Conservation (phyloP, 2,888 invertebrate genomes). For the Apamea anceps region DNA sequence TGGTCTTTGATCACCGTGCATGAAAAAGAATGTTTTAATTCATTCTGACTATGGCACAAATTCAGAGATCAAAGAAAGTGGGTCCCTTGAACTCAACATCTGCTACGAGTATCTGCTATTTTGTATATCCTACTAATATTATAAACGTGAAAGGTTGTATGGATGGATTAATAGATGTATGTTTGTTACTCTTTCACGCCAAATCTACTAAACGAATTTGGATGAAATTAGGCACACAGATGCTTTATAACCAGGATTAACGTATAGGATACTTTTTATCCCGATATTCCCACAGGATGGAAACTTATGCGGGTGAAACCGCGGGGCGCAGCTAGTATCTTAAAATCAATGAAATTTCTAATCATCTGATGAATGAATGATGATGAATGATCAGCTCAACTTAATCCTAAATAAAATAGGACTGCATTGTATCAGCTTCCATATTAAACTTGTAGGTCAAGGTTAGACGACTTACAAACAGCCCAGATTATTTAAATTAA, state of each 20-base stretch:
- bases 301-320: too few species aligned
- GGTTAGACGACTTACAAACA: background rate
- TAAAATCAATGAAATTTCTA: background rate
- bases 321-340: too few species aligned
- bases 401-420: constrained; percentile 5
- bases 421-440: background rate
- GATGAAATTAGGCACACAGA: too few species aligned
- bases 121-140: too few species aligned
- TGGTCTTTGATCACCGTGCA: background rate
- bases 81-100: background rate
- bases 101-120: background rate
- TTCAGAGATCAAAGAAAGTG: background rate
- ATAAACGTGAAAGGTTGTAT: too few species aligned
- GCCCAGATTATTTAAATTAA: background rate
- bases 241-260: too few species aligned
- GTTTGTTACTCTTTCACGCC: too few species aligned
- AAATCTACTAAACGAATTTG: too few species aligned
- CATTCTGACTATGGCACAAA: constrained; percentile 11
- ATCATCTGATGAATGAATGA: too few species aligned
- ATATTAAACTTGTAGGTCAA: background rate
- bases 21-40: constrained; percentile 23
- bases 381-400: background rate
- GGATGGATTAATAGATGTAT: too few species aligned
- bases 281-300: too few species aligned
- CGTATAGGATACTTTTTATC: too few species aligned